These are phyloP conservation scores for Acleris literana DNA, from an alignment of 2,888 invertebrate genomes.

Conservation along the genomic window DNA sequence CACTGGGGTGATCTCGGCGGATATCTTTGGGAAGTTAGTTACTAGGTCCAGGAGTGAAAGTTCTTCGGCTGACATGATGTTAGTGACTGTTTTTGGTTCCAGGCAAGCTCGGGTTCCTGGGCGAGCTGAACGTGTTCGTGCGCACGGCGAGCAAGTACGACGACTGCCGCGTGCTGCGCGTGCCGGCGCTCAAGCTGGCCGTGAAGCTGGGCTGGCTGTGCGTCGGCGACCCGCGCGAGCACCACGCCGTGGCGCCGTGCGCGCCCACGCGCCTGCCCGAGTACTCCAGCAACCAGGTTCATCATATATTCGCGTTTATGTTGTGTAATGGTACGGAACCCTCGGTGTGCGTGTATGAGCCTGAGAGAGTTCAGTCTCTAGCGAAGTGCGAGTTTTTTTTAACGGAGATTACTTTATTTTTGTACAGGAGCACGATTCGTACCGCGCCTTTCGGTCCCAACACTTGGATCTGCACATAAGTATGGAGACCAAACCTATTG, in stretches of 20 bases:
- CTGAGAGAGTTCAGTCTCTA: too few species aligned
- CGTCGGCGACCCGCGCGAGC: constrained; percentile 96
- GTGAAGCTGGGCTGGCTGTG: constrained; percentile 96
- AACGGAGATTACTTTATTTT: too few species aligned
- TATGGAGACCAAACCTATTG: constrained; percentile 74
- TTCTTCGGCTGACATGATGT: neutral
- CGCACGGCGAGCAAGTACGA: constrained; percentile 99
- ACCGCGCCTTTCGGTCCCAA: constrained; percentile 92
- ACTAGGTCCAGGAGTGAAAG: neutral
- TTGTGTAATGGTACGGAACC: too few species aligned
- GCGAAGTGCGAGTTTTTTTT: too few species aligned
- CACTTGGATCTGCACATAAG: constrained; percentile 73
- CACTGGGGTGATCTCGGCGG: too few species aligned
- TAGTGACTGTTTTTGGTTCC: constrained; percentile 5
- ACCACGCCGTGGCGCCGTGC: constrained; percentile 97
- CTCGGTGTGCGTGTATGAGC: too few species aligned
- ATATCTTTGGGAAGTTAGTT: too few species aligned
- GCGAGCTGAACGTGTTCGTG: constrained; percentile 96
- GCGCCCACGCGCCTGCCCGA: constrained; percentile 98
- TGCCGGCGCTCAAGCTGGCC: constrained; percentile 93
- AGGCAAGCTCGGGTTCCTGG: constrained; percentile 94
- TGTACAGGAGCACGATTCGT: constrained; percentile 94
- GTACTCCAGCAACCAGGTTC: constrained; percentile 86
- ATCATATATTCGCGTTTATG: too few species aligned
- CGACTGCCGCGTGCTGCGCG: constrained; percentile 95